Base-by-base conservation (phyloP, 2,113 vertebrate species). In the Cariama cristata region DNA sequence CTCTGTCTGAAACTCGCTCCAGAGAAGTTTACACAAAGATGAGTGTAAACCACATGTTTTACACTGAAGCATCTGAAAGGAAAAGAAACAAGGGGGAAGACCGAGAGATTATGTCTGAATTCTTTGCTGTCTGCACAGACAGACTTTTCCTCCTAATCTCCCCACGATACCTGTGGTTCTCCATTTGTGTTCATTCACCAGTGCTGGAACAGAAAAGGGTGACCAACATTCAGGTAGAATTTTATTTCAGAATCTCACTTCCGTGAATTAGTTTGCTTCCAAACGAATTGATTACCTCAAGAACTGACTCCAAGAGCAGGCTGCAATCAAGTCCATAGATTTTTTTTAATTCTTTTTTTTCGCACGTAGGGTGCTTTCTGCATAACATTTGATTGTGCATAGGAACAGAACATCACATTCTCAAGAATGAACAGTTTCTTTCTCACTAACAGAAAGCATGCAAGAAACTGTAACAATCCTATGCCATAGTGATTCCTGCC, bases 1-100 rank as follows among this genome's bases (percentile, higher is more conserved):
- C 91, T 89, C 83, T 64, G 56, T 89, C 88, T 97, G 94, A 62
- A 79, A 59, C 77, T 87, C 89, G 28, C 58, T 45, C 69, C 4
- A 0, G 47, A 72, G 86, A 42, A 84, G 95, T 96, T 97, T 94
- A 96, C 88, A 95, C 92, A 81, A 81, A 86, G 93, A 87, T n/a
- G 96, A 79, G 91, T 95, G 94, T 95, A 96, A 96, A 96, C 79
- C 96, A 95, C 68, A 92, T 96, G 93, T 96, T 87, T 68, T 68
- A 94, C 60, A 33, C 88, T 13, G 15, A 77, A 95, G 75, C 79
- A 77, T 90, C 94, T 71, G 86, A 96, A 96, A 91, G 45, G 83
- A 81, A 95, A 96, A 95, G 92, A 84, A 89, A 84, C 60, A 75
- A 92, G 86, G 18, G 53, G 7, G 64, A 94, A 91, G 66, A 88